Base-by-base conservation (phyloP, 2,113 vertebrate genomes). In the Pteronura brasiliensis region DNA sequence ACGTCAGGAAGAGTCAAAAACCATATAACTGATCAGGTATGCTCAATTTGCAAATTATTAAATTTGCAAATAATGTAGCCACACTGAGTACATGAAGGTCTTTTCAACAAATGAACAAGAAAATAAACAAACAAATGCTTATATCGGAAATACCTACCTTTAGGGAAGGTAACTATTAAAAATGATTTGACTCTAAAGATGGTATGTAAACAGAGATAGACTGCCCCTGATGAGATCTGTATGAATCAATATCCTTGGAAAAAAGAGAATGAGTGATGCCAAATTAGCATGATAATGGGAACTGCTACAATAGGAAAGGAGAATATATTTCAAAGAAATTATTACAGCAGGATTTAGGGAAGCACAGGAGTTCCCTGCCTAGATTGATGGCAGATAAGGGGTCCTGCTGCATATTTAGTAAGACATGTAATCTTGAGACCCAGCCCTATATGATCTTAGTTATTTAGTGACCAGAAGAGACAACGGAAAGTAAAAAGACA, bases 311-410 rank as follows among this genome's bases (percentile, higher is more conserved):
- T 3, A 84, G 8, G 47, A 63, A 79, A 84, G 27, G 23, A 84
- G 29, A 95, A 72, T 31, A 84, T 9, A 92, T 72, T 80, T 79
- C 61, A 88, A 65, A 96, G 49, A 90, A 59, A 88, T 92, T 80
- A 76, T 88, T 65, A 61, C 61, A 89, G 55, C 29, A 88, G 21
- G 4, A 94, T 76, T 81, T 85, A 90, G 25, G 7, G 57, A 57
- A 49, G 13, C 25, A 86, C 52, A 91, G 57, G 36, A 77, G 17
- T 79, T 61, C 9, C 21, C 44, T 44, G 61, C 55, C 39, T 47
- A n/a, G 69, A 94, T 76, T 94, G 74, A 93, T 9, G 49, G 34
- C 82, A 84, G 15, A 20, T 59, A 5, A 80, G 47, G 31, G 8
- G 4, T 17, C 10, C 0, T 55, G 65, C 69, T 59, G 82, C 17